These are phyloP conservation scores for Malurus cyaneus DNA, from an alignment of 2,113 vertebrate genomes.

Conservation along the genomic window DNA sequence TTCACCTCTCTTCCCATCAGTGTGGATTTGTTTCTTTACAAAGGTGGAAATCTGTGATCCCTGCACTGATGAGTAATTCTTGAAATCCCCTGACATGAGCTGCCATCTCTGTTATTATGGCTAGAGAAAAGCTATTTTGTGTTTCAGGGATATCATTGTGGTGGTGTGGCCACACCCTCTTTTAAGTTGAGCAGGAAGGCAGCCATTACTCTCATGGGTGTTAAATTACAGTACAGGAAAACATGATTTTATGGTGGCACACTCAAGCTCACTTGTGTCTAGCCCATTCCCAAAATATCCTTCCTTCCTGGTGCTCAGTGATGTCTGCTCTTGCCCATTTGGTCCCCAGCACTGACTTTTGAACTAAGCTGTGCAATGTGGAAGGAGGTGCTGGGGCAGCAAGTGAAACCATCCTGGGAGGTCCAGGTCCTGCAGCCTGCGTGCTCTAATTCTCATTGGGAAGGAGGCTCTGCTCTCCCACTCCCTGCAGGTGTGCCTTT, in stretches of 20 bases:
- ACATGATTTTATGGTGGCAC: background rate
- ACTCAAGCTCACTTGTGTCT: background rate
- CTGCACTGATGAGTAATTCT: background rate
- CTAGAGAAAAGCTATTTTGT: background rate
- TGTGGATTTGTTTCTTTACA: background rate
- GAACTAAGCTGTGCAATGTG: background rate
- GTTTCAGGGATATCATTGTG: background rate
- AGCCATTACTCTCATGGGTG: background rate
- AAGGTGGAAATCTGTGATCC: background rate
- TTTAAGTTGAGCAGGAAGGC: background rate
- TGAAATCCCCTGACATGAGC: background rate
- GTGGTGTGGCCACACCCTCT: constrained; percentile 16
- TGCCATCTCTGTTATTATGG: background rate
- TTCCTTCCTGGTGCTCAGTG: background rate
- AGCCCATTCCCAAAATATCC: background rate
- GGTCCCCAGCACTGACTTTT: background rate
- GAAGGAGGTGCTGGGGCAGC: background rate
- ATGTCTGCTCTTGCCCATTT: background rate
- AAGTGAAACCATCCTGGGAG: background rate
- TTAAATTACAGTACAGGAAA: background rate
- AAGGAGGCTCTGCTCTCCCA: background rate
- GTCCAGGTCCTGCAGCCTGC: background rate
- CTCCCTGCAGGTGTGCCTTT: background rate
- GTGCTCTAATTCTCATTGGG: background rate
- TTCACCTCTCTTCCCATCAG: background rate